A percentile compares a stretch with the other conserved stretches of the same genome.
Evolutionary conservation across 2,113 vertebrate species (phyloP).

Genomic region (Mormyrus lacerda): DNA sequence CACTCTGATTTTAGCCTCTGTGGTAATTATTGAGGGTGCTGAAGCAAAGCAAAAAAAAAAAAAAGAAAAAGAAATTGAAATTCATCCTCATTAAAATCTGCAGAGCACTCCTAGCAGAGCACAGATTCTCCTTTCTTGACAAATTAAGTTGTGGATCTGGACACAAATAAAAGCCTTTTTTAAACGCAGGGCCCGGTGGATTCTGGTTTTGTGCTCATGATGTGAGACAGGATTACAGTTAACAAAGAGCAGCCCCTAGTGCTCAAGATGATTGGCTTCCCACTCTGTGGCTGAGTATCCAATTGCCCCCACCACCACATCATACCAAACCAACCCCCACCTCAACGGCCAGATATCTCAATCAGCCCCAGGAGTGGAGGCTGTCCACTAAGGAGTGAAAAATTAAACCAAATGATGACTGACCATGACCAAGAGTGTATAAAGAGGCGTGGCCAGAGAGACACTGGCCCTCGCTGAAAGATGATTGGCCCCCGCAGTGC

Average conservation of each 20-base stretch:
- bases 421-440: neutral
- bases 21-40: neutral
- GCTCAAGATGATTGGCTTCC: neutral
- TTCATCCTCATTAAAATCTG: neutral
- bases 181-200: neutral
- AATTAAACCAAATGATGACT: neutral
- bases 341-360: neutral
- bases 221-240: neutral
- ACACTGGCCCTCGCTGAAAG: neutral
- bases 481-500: neutral
- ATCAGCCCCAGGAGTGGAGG: neutral
- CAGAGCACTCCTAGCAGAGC: neutral
- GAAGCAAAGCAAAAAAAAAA: neutral
- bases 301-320: constrained; percentile 14
- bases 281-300: neutral
- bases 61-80: neutral
- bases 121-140: neutral
- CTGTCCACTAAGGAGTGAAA: neutral
- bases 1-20: neutral
- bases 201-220: neutral
- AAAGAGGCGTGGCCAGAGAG: neutral
- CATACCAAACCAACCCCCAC: constrained; percentile 38
- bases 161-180: constrained; percentile 7
- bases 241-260: neutral
- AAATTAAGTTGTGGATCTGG: neutral